A percentile compares a stretch with the other conserved stretches of the same genome.
phyloP scores from a whole-genome alignment of 2,113 vertebrate species.

The Pantherophis guttatus region DNA sequence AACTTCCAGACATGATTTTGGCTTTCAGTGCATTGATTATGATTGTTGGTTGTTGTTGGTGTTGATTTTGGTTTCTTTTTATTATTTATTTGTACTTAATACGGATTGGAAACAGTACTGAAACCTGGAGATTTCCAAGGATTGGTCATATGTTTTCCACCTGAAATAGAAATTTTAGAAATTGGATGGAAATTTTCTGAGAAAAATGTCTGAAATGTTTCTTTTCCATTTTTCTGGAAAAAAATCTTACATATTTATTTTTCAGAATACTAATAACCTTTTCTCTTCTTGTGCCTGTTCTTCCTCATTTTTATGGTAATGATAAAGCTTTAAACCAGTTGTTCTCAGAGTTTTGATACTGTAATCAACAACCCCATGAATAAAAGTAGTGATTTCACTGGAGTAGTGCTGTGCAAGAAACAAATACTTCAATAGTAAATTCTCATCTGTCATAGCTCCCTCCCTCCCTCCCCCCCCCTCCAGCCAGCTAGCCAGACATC shows the following conservation, averaged over 20 bases:
- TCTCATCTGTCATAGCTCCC: no score
- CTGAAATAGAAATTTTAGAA: background rate
- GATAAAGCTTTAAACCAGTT: background rate
- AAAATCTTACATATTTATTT: background rate
- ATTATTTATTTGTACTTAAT: background rate
- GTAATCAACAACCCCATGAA: background rate
- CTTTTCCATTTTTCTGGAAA: background rate
- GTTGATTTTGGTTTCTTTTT: background rate
- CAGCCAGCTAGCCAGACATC: no score
- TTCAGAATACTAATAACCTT: background rate
- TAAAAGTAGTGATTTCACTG: background rate
- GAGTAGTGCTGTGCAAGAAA: background rate
- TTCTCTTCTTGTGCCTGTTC: no score
- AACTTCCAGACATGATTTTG: background rate
- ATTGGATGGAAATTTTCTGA: background rate
- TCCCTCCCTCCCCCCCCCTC: no score
- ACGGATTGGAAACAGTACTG: background rate
- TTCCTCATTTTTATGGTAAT: background rate
- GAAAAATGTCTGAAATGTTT: background rate
- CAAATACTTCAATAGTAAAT: background rate
- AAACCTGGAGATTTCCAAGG: background rate
- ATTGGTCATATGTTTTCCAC: background rate
- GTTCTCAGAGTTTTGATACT: background rate
- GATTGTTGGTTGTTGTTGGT: background rate
- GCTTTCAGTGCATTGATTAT: background rate